phyloP scores from a whole-genome alignment of 2,113 vertebrate species.

The Aspidoscelis tigris region DNA sequence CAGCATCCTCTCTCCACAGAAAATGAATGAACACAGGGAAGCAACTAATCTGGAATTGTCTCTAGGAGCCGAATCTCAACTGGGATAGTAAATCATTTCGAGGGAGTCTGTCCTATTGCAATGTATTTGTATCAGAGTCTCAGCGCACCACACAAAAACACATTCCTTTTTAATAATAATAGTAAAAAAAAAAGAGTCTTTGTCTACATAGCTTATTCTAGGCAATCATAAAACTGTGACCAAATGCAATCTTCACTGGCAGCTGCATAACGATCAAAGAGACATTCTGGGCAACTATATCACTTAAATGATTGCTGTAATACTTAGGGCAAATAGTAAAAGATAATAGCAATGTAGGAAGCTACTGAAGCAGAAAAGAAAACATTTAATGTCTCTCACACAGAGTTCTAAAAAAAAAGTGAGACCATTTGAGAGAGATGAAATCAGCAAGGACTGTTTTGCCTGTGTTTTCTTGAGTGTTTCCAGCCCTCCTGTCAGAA shows the following conservation, averaged over 20 bases:
- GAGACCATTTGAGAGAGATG: neutral
- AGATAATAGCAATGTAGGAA: slow-evolving; percentile 54
- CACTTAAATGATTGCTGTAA: slow-evolving; percentile 49
- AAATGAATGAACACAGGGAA: slow-evolving; percentile 60
- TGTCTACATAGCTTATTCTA: slow-evolving; percentile 40
- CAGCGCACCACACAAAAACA: slow-evolving; percentile 22
- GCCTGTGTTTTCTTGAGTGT: neutral
- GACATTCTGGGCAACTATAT: neutral
- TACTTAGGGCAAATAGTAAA: slow-evolving; percentile 47
- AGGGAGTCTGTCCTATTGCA: slow-evolving; percentile 39
- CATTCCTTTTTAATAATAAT: slow-evolving; percentile 54
- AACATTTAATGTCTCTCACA: slow-evolving; percentile 40
- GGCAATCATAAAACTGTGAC: slow-evolving; percentile 50
- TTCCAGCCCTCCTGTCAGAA: neutral
- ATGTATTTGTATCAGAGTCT: slow-evolving; percentile 42
- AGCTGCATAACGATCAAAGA: slow-evolving; percentile 48
- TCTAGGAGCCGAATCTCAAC: slow-evolving; percentile 51
- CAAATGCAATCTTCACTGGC: slow-evolving; percentile 43
- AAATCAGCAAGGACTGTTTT: neutral
- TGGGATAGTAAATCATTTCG: slow-evolving; percentile 49
- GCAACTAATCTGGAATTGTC: slow-evolving; percentile 64
- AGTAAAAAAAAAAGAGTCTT: slow-evolving; percentile 49
- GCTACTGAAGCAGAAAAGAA: slow-evolving; percentile 45
- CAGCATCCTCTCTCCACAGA: slow-evolving; percentile 59
- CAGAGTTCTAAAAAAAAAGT: neutral